phyloP scores from a whole-genome alignment of 2,888 invertebrate genomes.

The Luffia ferchaultella region DNA sequence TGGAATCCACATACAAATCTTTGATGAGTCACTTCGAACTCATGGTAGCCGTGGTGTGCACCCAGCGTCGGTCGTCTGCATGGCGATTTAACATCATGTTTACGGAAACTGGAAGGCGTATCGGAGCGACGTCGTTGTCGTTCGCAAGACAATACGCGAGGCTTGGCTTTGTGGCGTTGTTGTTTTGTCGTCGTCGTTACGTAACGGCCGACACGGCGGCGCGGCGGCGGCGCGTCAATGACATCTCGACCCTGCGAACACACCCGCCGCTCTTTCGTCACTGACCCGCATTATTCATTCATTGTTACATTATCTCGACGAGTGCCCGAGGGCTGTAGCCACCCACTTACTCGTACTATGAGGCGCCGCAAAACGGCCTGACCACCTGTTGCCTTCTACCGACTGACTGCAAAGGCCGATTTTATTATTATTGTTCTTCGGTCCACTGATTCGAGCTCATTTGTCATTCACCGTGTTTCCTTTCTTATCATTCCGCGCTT shows the following conservation, averaged over 20 bases:
- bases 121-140: no score
- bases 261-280: constrained; percentile 42
- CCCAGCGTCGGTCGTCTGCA: no score
- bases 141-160: neutral
- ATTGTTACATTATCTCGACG: constrained; percentile 14
- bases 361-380: neutral
- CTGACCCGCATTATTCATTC: constrained; percentile 55
- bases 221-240: constrained; percentile 38
- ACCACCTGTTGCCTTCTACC: neutral
- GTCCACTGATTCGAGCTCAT: no score
- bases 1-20: no score
- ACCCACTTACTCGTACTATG: neutral
- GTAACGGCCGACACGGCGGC: constrained; percentile 37
- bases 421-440: no score
- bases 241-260: constrained; percentile 53
- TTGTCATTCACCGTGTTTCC: no score
- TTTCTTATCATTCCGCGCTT: no score
- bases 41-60: no score
- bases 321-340: neutral
- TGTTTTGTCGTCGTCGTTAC: constrained; percentile 27
- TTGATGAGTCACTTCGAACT: no score
- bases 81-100: no score
- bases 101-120: no score
- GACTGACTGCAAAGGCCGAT: no score
- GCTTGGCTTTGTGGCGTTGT: neutral